Conservation (phyloP, 2,888 invertebrate genomes). For the Tromatobia lineatoria region DNA sequence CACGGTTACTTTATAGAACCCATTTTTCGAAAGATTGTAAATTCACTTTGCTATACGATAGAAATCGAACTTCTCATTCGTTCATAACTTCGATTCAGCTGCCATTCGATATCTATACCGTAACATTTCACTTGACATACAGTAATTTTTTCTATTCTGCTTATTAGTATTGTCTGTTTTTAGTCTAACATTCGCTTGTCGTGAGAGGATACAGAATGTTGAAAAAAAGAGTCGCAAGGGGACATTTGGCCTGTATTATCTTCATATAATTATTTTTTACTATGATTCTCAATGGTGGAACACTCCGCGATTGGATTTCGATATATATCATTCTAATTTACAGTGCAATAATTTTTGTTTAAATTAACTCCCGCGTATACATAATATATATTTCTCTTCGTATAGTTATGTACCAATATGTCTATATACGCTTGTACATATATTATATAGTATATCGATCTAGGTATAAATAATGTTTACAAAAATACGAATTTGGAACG, state of each 20-base stretch:
- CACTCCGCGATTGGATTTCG: conserved; percentile 27
- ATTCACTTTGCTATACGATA: conserved; percentile 10
- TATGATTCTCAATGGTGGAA: conserved; percentile 13
- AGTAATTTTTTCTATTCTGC: conserved; percentile 20
- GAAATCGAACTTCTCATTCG: conserved; percentile 13
- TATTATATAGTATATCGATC: conserved; percentile 69
- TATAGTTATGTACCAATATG: conserved; percentile 42
- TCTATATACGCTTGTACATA: conserved; percentile 63
- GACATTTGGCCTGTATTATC: neutral
- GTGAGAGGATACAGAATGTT: conserved; percentile 19
- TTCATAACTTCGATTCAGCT: neutral
- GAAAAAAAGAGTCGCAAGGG: neutral
- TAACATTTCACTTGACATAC: conserved; percentile 31
- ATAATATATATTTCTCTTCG: conserved; percentile 56
- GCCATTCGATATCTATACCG: conserved; percentile 17
- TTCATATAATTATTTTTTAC: conserved; percentile 3
- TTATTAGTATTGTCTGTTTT: conserved; percentile 64
- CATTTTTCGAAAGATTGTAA: conserved; percentile 12
- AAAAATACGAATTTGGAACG: conserved; percentile 85
- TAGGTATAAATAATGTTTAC: conserved; percentile 83
- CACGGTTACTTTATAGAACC: conserved; percentile 22
- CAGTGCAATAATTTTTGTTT: conserved; percentile 35
- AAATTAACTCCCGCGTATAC: conserved; percentile 47
- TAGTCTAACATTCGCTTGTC: conserved; percentile 33
- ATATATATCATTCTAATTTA: conserved; percentile 42